phyloP scores from a whole-genome alignment of 1,140 invertebrate species.

The Orussus abietinus region DNA sequence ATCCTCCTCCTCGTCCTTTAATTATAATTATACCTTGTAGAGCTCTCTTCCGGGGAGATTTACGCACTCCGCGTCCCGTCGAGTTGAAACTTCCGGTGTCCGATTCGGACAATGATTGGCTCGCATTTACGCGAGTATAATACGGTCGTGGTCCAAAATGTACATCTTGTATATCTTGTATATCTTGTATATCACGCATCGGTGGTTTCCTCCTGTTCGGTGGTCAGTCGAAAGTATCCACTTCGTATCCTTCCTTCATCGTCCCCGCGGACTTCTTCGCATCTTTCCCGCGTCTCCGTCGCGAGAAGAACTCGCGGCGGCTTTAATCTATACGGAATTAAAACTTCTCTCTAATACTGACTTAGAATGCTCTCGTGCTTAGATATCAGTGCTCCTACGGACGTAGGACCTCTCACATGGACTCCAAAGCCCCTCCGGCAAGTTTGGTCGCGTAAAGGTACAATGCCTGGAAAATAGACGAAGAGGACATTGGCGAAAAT shows the following conservation, averaged over 20 bases:
- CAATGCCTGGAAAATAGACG: constrained; percentile 56
- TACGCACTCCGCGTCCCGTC: too few relatives aligned
- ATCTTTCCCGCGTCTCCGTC: neutral
- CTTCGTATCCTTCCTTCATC: neutral
- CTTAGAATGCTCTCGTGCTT: constrained; percentile 22
- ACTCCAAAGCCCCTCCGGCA: constrained; percentile 60
- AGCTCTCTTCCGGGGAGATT: too few relatives aligned
- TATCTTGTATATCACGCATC: constrained; percentile 6
- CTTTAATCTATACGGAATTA: too few relatives aligned
- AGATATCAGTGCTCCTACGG: neutral
- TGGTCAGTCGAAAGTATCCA: constrained; percentile 1
- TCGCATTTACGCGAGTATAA: too few relatives aligned
- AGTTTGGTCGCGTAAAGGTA: constrained; percentile 68
- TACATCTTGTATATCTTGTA: constrained; percentile 5
- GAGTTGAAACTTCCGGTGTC: too few relatives aligned
- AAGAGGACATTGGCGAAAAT: constrained; percentile 18
- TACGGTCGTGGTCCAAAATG: too few relatives aligned
- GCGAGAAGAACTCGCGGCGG: constrained; percentile 15
- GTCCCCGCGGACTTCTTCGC: constrained; percentile 2
- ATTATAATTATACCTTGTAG: constrained; percentile 7
- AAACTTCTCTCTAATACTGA: constrained; percentile 20
- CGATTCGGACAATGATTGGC: too few relatives aligned
- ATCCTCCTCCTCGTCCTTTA: too few relatives aligned
- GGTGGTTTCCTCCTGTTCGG: constrained; percentile 3
- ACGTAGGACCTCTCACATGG: constrained; percentile 42